Conservation (phyloP, 1,140 invertebrate genomes). For the Trichonephila clavipes region DNA sequence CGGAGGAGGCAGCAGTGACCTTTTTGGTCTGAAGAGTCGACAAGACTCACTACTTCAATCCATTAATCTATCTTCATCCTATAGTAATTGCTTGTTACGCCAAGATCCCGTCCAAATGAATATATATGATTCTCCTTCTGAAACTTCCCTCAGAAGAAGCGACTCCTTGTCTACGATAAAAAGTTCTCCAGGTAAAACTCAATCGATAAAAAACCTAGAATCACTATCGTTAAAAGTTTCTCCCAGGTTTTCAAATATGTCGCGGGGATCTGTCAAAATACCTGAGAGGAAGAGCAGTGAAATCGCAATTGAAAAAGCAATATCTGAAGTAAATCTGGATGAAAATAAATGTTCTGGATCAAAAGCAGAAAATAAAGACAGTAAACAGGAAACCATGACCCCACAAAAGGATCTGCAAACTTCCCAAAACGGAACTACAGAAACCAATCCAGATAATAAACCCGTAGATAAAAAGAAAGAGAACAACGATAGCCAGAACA, state of each 20-base stretch:
- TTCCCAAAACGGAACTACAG: neutral
- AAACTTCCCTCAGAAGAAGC: neutral
- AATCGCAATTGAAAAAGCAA: neutral
- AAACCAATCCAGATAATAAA: neutral
- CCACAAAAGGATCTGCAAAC: neutral
- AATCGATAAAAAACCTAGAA: no score
- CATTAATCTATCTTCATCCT: neutral
- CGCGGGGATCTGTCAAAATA: no score
- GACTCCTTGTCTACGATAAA: neutral
- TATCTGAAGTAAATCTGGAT: neutral
- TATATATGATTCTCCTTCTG: neutral
- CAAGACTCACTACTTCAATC: neutral
- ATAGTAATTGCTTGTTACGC: neutral
- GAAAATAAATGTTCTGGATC: neutral
- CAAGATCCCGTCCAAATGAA: neutral
- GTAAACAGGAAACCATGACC: neutral
- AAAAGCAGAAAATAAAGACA: neutral
- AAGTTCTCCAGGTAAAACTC: neutral
- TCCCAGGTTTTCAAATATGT: no score
- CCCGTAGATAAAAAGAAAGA: neutral
- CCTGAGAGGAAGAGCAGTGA: neutral
- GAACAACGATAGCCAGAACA: neutral
- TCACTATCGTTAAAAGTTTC: no score
- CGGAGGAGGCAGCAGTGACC: constrained; percentile 41
- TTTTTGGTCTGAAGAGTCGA: constrained; percentile 45